These are phyloP conservation scores for Artibeus lituratus DNA, from an alignment of 2,797 vertebrate species.

Conservation along the genomic window DNA sequence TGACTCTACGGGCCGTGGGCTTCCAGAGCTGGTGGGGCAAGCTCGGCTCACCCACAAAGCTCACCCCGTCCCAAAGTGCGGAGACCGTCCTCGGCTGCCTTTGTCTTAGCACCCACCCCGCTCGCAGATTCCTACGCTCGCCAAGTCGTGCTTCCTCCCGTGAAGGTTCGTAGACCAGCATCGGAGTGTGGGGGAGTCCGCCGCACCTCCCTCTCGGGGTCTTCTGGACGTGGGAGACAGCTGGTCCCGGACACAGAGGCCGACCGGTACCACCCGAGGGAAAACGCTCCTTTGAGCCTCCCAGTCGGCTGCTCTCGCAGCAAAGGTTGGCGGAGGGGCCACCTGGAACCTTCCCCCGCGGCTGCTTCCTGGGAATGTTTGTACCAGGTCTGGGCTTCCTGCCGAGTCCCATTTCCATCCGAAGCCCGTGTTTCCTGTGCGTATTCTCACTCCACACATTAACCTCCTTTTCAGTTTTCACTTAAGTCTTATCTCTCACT, in stretches of 20 bases:
- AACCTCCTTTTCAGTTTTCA: constrained; percentile 35
- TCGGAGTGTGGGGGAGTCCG: background rate
- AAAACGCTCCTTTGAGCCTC: background rate
- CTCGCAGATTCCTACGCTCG: fast-evolving
- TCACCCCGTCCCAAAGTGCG: background rate
- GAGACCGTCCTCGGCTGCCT: background rate
- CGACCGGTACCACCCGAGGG: fast-evolving
- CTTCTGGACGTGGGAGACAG: background rate
- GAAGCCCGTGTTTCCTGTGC: constrained; percentile 22
- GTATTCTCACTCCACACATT: constrained; percentile 17
- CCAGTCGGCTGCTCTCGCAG: background rate
- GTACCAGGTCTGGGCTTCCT: constrained; percentile 5
- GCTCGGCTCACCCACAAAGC: background rate
- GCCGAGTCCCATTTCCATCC: background rate
- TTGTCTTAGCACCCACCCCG: background rate
- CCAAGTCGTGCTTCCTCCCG: fast-evolving
- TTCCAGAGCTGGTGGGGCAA: too few species aligned
- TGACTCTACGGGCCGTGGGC: background rate
- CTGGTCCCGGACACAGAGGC: background rate
- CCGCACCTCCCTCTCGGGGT: background rate
- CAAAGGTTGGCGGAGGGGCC: background rate
- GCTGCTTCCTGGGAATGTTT: background rate
- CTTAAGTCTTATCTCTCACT: constrained; percentile 48
- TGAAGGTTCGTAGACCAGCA: fast-evolving
- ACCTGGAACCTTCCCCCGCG: background rate